Base-by-base conservation (phyloP, 2,113 vertebrate genomes). In the Merops nubicus region DNA sequence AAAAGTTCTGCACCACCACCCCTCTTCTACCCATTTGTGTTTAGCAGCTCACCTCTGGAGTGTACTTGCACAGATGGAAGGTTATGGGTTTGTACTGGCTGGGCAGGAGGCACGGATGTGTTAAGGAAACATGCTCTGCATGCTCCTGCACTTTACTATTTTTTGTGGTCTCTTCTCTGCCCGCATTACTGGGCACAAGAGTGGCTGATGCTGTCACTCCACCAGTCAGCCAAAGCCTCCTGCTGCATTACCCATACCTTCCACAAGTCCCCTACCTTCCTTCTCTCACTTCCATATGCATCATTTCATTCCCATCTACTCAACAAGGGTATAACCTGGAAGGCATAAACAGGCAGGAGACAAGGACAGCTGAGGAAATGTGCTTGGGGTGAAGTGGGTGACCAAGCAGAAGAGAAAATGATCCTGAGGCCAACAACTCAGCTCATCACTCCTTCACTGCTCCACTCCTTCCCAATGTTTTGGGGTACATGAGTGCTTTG, bases 241-340 rank as follows among this genome's bases (percentile, higher is more conserved):
- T 0, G 0, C n/a, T 38, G 23, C 4, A 21, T 14, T n/a, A 36
- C 36, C 72, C n/a, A n/a, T n/a, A n/a, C n/a, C n/a, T n/a, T n/a
- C n/a, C n/a, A n/a, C n/a, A 56, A 77, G 59, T 18, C 11, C 19
- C 15, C 36, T 28, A 40, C 0, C 19, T 36, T 18, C 77, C 21
- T 8, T 43, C 59, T 36, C 25, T 63, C 0, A 0, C 57, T 56
- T 31, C 65, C 83, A 85, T 17, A 11, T n/a, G n/a, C n/a, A n/a
- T 9, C 4, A 17, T 31, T 60, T 65, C 54, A 15, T 25, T 42
- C 31, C 45, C 3, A 0, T 43, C 56, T 57, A 15, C 68, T 36
- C 1, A 1, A 9, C 18, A 79, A 26, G 69, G 45, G n/a, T 13
- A 26, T 4, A 23, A n/a, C 21, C 47, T 8, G 18, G 56, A 78